phyloP scores from a whole-genome alignment of 1,140 invertebrate species.

The Calosoma granatense region DNA sequence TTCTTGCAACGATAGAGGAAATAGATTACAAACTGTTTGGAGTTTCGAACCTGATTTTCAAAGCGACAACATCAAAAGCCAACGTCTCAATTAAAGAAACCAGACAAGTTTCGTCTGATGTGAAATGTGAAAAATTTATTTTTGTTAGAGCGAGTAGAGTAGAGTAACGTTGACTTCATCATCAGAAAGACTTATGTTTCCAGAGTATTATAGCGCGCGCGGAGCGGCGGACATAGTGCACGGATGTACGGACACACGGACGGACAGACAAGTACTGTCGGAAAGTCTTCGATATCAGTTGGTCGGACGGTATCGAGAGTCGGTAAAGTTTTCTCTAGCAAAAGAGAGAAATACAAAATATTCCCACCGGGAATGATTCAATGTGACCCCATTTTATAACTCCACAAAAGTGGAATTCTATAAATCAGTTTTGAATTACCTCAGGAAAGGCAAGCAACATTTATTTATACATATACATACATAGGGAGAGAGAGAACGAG shows the following conservation, averaged over 20 bases:
- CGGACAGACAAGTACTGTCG: too few species aligned
- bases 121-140: background rate
- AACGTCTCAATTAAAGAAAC: slow-evolving; percentile 5
- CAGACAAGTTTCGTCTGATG: background rate
- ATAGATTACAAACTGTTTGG: too few species aligned
- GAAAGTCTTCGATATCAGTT: too few species aligned
- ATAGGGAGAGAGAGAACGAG: too few species aligned
- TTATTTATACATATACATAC: background rate
- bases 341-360: background rate
- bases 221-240: background rate
- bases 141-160: too few species aligned
- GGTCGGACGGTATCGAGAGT: background rate
- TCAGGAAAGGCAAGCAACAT: background rate
- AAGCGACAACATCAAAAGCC: background rate
- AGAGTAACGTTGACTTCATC: slow-evolving; percentile 2
- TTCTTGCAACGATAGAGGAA: too few species aligned
- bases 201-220: background rate
- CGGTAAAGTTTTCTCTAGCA: background rate
- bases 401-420: background rate
- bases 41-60: background rate
- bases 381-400: slow-evolving; percentile 8
- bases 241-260: too few species aligned
- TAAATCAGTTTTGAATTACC: slow-evolving; percentile 8
- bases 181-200: slow-evolving; percentile 3
- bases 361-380: background rate